These are phyloP conservation scores for Rhyacichthys aspro DNA, from an alignment of 2,797 vertebrate genomes.

Conservation along the genomic window DNA sequence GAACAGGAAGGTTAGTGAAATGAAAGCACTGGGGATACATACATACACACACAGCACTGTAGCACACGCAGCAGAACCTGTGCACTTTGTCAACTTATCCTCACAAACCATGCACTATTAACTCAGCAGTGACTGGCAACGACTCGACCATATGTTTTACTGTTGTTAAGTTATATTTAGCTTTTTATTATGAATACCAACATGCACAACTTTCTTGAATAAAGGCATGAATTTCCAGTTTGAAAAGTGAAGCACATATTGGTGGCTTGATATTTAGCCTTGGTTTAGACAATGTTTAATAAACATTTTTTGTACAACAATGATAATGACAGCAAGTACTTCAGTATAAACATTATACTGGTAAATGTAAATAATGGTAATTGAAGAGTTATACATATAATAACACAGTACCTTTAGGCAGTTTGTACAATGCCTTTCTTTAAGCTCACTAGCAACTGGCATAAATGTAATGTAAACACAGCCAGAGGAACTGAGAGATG, in stretches of 20 bases:
- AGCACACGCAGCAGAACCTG: slow-evolving; percentile 41
- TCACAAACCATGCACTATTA: slow-evolving; percentile 17
- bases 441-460: slow-evolving; percentile 53
- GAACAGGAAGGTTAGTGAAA: slow-evolving; percentile 74
- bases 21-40: slow-evolving; percentile 36
- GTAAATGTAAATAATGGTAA: neutral
- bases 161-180: slow-evolving; percentile 6
- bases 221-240: neutral
- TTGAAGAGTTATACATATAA: slow-evolving; percentile 5
- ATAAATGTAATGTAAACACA: slow-evolving; percentile 74
- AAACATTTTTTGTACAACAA: neutral
- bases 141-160: neutral
- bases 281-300: neutral
- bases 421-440: slow-evolving; percentile 50
- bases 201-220: slow-evolving; percentile 1
- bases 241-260: too few relatives aligned
- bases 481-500: slow-evolving; percentile 54
- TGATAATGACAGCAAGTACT: slow-evolving; percentile 1
- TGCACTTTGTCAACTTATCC: slow-evolving; percentile 27
- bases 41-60: slow-evolving; percentile 15
- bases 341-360: slow-evolving; percentile 18
- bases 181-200: neutral
- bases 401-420: slow-evolving; percentile 38
- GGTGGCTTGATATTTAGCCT: neutral
- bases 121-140: slow-evolving; percentile 12